Conservation (phyloP, 53 echinoderm and acorn worm genomes). For the Holothuria leucospilota region DNA sequence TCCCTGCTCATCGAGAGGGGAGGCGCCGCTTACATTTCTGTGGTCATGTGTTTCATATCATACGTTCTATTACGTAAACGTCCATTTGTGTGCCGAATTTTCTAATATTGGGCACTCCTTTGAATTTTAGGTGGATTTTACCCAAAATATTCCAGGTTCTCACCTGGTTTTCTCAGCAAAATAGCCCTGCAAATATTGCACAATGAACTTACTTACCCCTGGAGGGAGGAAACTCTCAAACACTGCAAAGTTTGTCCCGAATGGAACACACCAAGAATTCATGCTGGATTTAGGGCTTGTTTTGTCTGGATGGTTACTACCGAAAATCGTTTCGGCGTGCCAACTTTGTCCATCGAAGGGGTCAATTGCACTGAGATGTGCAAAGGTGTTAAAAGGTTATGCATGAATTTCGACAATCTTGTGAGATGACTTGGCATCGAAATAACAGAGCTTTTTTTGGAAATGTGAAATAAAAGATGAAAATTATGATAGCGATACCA, state of each 20-base stretch:
- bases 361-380: background rate
- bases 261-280: conserved; percentile 6
- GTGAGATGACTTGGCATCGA: background rate
- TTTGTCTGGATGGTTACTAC: conserved; percentile 19
- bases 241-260: conserved; percentile 13
- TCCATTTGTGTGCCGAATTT: too few species aligned
- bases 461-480: background rate
- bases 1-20: too few species aligned
- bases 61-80: too few species aligned
- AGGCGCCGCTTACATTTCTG: too few species aligned
- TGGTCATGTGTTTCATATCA: too few species aligned
- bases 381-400: background rate
- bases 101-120: background rate
- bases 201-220: background rate
- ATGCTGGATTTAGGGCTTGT: conserved; percentile 28
- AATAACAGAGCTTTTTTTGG: background rate
- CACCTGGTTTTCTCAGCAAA: background rate
- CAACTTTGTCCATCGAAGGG: background rate
- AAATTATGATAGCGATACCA: background rate
- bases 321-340: conserved; percentile 20
- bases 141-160: background rate
- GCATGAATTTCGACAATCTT: conserved; percentile 6
- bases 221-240: conserved; percentile 1
- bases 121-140: conserved; percentile 2
- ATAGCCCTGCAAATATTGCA: background rate